Evolutionary conservation across 2,797 vertebrate species (phyloP), one percentile per base, ranked within the genome.

Genomic region (Epinephelus malabaricus): DNA sequence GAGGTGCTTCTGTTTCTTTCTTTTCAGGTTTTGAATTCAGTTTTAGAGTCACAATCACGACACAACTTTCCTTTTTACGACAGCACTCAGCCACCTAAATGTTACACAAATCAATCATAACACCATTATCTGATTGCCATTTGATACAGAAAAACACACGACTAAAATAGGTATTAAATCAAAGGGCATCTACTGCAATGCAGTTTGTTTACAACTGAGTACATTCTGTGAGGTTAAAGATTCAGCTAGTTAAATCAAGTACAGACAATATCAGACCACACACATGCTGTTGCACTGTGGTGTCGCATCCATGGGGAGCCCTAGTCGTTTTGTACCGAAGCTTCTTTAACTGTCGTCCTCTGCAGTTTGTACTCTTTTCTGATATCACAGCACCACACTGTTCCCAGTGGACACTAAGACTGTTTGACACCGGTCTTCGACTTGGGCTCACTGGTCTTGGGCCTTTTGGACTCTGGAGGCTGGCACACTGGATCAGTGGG

Each of bases 391-490:
- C 40, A 49, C 34, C 55, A 56, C 40, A 46, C 43, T n/a, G 63
- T 45, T 80, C 21, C 34, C 27, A 63, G 46, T 18, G 7, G 38
- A 59, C 63, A 19, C 70, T 91, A 90, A 50, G 64, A 73, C 72
- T 89, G 49, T 38, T 68, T 25, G 78, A 9, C 18, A 13, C 54
- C 56, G 73, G 60, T 78, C 38, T 87, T 86, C 47, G 63, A 74
- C 10, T 81, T 8, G 1, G 76, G 5, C 43, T 93, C 93, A 9
- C 92, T 89, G 23, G 92, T 96, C 88, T 96, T 97, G 51, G 95
- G 87, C 25, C 97, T 95, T 88, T 99, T 99, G 0, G 95, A 89
- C 58, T 97, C 95, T 30, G 96, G 97, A 15, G 97, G 92, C 68
- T 95, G 95, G 87, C 95, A 96, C 23, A 91, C 89, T 2, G 92